A percentile compares a stretch with the other conserved stretches of the same genome.
phyloP scores from a whole-genome alignment of 1,140 invertebrate species.

The Vanessa tameamea region DNA sequence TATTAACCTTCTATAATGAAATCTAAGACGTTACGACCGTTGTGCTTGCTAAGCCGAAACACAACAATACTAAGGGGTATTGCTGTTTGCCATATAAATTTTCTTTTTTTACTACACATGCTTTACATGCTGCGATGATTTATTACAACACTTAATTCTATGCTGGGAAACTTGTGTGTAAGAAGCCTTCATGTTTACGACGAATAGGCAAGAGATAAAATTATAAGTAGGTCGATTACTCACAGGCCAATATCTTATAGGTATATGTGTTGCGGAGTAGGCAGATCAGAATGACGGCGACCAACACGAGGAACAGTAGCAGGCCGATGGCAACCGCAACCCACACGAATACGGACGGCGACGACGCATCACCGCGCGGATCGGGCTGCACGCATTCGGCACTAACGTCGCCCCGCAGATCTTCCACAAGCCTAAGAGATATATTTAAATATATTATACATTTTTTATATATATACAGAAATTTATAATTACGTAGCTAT shows the following conservation, averaged over 20 bases:
- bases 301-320: slow-evolving; percentile 40
- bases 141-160: too few relatives aligned
- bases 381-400: slow-evolving; percentile 45
- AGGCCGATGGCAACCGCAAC: slow-evolving; percentile 44
- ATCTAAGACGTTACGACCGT: not conserved
- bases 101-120: too few relatives aligned
- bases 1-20: not conserved
- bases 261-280: slow-evolving; percentile 46
- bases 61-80: too few relatives aligned
- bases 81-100: too few relatives aligned
- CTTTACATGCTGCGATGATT: too few relatives aligned
- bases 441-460: not conserved
- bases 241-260: slow-evolving; percentile 49
- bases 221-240: slow-evolving; percentile 35
- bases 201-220: not conserved
- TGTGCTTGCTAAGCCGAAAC: too few relatives aligned
- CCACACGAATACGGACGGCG: slow-evolving; percentile 52
- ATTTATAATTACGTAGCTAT: too few relatives aligned
- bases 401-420: slow-evolving; percentile 41
- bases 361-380: slow-evolving; percentile 15
- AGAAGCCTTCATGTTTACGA: not conserved
- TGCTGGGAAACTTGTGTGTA: not conserved
- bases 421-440: slow-evolving; percentile 46
- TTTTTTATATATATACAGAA: too few relatives aligned
- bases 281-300: slow-evolving; percentile 43